Evolutionary conservation across 1,140 invertebrate genomes (phyloP), one percentile per base, ranked within the genome.

Genomic region (Drosophila persimilis): DNA sequence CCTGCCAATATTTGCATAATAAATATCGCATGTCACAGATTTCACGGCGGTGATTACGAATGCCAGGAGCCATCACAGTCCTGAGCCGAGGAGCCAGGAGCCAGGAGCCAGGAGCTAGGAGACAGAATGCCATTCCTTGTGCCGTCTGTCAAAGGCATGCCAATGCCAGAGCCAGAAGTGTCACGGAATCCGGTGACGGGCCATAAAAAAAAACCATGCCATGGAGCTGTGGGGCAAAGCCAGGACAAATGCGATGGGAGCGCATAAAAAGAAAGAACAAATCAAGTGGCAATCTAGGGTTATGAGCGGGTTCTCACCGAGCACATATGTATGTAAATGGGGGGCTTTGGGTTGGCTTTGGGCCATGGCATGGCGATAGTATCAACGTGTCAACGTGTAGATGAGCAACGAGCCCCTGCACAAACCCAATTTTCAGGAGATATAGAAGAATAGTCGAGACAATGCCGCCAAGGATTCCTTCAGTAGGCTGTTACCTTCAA

Each of bases 1-100:
- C 35, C 52, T 81, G 65, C 69, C 83, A 78, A 86, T 86, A 86
- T 86, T 86, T 86, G 73, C 81, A 86, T 86, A 86, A 86, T 88
- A 86, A 80, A 86, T 88, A 78, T 80, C 74, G 69, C 81, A 77
- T 81, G 83, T 86, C 77, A 67, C 73, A 75, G 56, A 75, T 75
- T 67, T 60, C 72, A 52, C 56, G 55, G 48, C 51, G 50, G 45
- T 51, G 59, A 69, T 63, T 69, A 69, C 55, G 31, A 31, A 51
- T 47, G 50, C 13, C 44, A 53, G 44, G 20, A 31, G 59, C 24
- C 50, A 45, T 13, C 51, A 35, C 51, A n/a, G 15, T 7, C 51
- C 8, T 6, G 15, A 17, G 31, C 17, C 29, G 31, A 47, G 26
- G 6, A 29, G 50, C 13, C 43, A 47, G 26, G 6, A 29, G 50